Percentiles rank a stretch among this genome's conserved stretches.
Conservation (phyloP, 2,888 invertebrate genomes). For the Agrotis clavis region DNA sequence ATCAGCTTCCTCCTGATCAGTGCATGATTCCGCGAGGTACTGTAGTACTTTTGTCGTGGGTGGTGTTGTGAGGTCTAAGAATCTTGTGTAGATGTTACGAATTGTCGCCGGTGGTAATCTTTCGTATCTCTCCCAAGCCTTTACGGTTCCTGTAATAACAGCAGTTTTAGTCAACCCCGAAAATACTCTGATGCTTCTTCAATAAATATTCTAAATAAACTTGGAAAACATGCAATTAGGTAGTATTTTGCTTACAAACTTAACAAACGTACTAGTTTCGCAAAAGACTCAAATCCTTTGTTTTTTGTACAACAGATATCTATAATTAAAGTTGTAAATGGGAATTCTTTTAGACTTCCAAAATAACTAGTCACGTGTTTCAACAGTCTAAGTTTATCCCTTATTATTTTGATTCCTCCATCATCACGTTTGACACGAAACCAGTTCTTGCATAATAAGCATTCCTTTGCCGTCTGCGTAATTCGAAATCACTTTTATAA, state of each 20-base stretch:
- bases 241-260: no score
- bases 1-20: slow-evolving; percentile 93
- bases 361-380: background rate
- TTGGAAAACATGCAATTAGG: no score
- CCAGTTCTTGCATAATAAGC: slow-evolving; percentile 20
- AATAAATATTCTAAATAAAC: background rate
- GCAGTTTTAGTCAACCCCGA: background rate
- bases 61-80: slow-evolving; percentile 97
- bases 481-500: slow-evolving; percentile 21
- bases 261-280: no score
- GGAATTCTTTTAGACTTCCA: background rate
- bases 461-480: slow-evolving; percentile 21
- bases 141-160: slow-evolving; percentile 92
- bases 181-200: background rate
- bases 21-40: slow-evolving; percentile 95
- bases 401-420: background rate
- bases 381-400: background rate
- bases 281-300: no score
- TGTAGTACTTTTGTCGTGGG: slow-evolving; percentile 96
- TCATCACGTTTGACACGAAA: slow-evolving; percentile 5
- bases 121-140: slow-evolving; percentile 96
- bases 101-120: slow-evolving; percentile 94
- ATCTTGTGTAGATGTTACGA: slow-evolving; percentile 94
- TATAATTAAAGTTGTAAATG: no score
- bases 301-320: background rate